These are phyloP conservation scores for Drosophila siamana DNA, from an alignment of 2,888 invertebrate genomes.

Conservation along the genomic window DNA sequence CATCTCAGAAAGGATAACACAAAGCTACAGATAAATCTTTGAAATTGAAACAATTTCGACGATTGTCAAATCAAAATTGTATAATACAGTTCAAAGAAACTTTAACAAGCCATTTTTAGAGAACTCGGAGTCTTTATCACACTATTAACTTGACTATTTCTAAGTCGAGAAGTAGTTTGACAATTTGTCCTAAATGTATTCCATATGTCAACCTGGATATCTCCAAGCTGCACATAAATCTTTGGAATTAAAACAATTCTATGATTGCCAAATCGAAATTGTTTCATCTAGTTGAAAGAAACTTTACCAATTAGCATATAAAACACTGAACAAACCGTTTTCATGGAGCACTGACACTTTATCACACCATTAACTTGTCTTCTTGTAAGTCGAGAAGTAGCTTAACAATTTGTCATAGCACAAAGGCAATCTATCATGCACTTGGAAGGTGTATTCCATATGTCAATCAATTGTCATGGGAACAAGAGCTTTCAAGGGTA, in stretches of 20 bases:
- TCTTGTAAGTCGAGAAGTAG: not conserved
- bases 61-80: not conserved
- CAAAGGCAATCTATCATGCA: not conserved
- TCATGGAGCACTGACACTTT: not conserved
- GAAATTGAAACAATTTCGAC: not conserved
- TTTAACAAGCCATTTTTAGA: too few relatives aligned
- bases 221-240: too few relatives aligned
- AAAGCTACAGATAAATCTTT: not conserved
- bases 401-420: not conserved
- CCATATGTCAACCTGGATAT: too few relatives aligned
- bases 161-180: too few relatives aligned
- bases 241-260: too few relatives aligned
- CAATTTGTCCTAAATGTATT: too few relatives aligned
- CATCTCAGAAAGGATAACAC: not conserved
- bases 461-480: not conserved
- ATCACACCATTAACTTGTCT: not conserved
- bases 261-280: too few relatives aligned
- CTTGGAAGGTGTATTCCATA: not conserved
- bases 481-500: conserved; percentile 1
- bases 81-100: not conserved
- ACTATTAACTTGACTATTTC: too few relatives aligned
- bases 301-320: too few relatives aligned
- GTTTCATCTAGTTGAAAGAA: too few relatives aligned
- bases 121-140: too few relatives aligned
- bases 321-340: too few relatives aligned